phyloP scores from a whole-genome alignment of 2,113 vertebrate species.

The Hippolais icterina region DNA sequence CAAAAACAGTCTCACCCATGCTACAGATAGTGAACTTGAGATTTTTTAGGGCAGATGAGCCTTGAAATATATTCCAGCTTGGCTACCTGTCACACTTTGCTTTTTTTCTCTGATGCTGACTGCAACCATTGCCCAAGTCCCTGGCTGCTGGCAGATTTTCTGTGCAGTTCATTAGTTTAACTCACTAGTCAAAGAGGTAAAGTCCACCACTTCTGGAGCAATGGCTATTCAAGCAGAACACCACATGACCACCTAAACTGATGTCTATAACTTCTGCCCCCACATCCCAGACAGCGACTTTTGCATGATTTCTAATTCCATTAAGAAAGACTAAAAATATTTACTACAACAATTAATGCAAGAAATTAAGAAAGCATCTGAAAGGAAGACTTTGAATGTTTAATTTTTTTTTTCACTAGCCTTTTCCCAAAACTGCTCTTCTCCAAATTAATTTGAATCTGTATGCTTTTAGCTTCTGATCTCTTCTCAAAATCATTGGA shows the following conservation, averaged over 20 bases:
- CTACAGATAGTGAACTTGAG: neutral
- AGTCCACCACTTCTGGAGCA: conserved; percentile 3
- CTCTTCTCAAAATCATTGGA: too few species aligned
- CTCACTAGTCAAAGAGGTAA: neutral
- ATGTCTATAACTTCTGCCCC: neutral
- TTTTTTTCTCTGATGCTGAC: neutral
- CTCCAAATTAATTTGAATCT: neutral
- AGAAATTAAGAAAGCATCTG: neutral
- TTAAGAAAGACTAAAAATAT: neutral
- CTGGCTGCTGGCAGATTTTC: neutral
- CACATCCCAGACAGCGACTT: neutral
- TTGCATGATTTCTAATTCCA: neutral
- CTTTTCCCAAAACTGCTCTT: neutral
- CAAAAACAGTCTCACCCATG: neutral
- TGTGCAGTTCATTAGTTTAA: neutral
- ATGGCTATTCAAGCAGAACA: neutral
- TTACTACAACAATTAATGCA: neutral
- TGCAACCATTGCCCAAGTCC: neutral
- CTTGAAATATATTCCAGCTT: neutral
- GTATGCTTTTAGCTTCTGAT: neutral
- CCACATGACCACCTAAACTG: neutral
- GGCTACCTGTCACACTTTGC: neutral
- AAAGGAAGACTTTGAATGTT: neutral
- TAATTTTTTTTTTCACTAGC: neutral
- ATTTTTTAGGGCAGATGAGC: neutral